phyloP scores from a whole-genome alignment of 2,888 invertebrate genomes.

The Lysandra coridon region DNA sequence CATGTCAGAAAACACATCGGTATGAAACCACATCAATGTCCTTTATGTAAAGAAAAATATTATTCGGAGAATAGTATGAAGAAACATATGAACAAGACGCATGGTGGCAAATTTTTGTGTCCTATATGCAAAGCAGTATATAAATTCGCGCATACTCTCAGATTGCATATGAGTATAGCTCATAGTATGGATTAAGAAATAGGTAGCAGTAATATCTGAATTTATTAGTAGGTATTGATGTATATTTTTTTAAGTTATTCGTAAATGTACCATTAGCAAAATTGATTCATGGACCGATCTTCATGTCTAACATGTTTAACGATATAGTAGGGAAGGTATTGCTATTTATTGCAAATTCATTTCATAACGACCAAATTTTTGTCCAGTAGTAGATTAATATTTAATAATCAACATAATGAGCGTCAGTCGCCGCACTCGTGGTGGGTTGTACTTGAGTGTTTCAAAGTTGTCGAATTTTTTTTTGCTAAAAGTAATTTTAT shows the following conservation, averaged over 20 bases:
- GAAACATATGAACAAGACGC: conserved; percentile 57
- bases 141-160: conserved; percentile 54
- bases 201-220: neutral
- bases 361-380: too few species aligned
- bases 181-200: conserved; percentile 50
- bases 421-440: too few species aligned
- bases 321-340: too few species aligned
- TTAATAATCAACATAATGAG: too few species aligned
- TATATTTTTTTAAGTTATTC: neutral
- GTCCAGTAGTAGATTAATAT: too few species aligned
- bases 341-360: too few species aligned
- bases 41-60: conserved; percentile 58
- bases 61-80: conserved; percentile 55
- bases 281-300: too few species aligned
- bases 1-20: conserved; percentile 70
- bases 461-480: too few species aligned
- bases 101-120: conserved; percentile 65
- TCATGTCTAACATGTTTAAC: too few species aligned
- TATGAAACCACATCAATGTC: conserved; percentile 60
- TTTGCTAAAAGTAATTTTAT: too few species aligned
- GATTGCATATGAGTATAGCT: conserved; percentile 53
- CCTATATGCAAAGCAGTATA: conserved; percentile 60
- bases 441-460: too few species aligned
- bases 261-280: too few species aligned
- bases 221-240: neutral